Evolutionary conservation across 2,797 vertebrate genomes (phyloP), one percentile per base, ranked within the genome.

Genomic region (Hephaestus fuliginosus): DNA sequence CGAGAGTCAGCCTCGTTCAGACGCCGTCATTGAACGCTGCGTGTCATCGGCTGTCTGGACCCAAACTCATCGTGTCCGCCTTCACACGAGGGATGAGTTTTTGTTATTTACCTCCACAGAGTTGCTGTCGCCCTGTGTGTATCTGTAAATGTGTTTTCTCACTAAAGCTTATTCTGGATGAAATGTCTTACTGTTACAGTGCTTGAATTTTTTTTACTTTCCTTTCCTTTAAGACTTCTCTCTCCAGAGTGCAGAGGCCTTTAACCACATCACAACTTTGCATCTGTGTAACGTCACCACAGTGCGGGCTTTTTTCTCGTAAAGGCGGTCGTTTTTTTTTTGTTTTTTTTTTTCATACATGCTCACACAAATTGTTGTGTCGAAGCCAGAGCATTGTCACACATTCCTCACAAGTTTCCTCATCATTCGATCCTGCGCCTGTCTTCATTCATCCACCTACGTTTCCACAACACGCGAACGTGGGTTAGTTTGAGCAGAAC

Each of bases 1-100:
- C 3, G 36, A 84, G 61, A 85, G 70, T 52, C 76, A 4, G 33
- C 60, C 48, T 81, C 13, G 13, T 74, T 79, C 30, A 76, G 55
- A 83, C 44, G 44, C 33, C 43, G 71, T 62, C 14, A 12, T 22
- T 77, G 46, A 51, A 36, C 25, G 30, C 17, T 22, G 30, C 30
- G 30, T 33, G 33, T 49, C 5, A 30, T 76, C 55, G 44, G 44
- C 28, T 36, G 46, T 74, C 28, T 22, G 2, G 68, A 51, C 2
- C 48, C 18, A 53, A 5, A 53, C 20, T 67, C 49, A 70, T 68
- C 44, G 56, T 25, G 39, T 39, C 25, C 58, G 36, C 28, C 53
- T 15, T 20, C 13, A 43, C 20, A 11, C 11, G 8, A 12, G 1
- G 53, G 14, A 56, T 5, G n/a, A 18, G 7, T 20, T 49, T 36